Base-by-base conservation (phyloP, 64 coral and sea anemone species). In the Astreopora myriophthalma region DNA sequence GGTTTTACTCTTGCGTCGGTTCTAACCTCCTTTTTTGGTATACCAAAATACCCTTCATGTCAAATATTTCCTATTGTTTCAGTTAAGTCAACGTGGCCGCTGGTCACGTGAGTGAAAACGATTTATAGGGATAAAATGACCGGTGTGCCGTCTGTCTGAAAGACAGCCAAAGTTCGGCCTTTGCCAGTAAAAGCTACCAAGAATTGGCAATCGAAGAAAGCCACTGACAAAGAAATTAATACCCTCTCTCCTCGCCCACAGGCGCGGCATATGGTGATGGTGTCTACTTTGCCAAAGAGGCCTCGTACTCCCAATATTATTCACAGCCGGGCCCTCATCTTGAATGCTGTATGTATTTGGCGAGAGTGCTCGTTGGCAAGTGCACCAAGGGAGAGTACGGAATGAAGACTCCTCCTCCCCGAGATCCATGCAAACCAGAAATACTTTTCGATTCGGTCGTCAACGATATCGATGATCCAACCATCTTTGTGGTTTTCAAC, bases 371-470 rank as follows among this genome's bases (percentile, higher is more conserved):
- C 11, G 87, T 89, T 6, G 87, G 87, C 29, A 76, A 57, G 73
- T 37, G 77, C 17, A 76, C 87, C 49, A 34, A 0, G 14, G 87
- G 87, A 19, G 17, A 29, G 0, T 4, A 9, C 19, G 72, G 73
- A 62, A 44, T 61, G 73, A 57, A 44, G 22, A 46, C 6, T 0
- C 87, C 87, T 8, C 87, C 87, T 13, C 3, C 48, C 8, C 76
- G 20, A 32, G 40, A 77, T 24, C 26, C 25, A 5, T 65, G 13
- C 13, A 48, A 62, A 64, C 51, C 72, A 65, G 87, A 89, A 44
- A 64, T 89, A 3, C 87, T 89, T 26, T 89, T 46, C 34, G 87
- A 89, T 16, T 77, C 87, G 14, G 52, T 89, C 14, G 87, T 89
- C 35, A 48, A 89, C 31, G 66, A 2, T 3, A 5, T 8, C 0